Evolutionary conservation across 2,797 vertebrate genomes (phyloP).

Genomic region (Anas capensis): DNA sequence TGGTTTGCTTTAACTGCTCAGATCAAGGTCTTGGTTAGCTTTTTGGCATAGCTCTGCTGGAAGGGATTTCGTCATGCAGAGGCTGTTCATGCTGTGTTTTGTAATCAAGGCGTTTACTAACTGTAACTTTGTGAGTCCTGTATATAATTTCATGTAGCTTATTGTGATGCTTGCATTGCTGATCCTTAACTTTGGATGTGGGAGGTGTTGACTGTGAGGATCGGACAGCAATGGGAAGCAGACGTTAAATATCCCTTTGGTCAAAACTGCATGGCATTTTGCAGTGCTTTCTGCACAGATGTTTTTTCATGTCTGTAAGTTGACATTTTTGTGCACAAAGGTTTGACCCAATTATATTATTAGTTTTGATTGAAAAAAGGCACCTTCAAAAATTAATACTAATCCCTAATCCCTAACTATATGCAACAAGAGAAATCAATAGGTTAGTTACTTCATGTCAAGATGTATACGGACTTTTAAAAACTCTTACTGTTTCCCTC

Average conservation of each 20-base stretch:
- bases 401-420: neutral
- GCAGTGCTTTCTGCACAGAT: neutral
- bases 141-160: neutral
- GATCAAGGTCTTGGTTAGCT: conserved; percentile 3
- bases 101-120: conserved; percentile 20
- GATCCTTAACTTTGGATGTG: neutral
- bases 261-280: neutral
- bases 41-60: neutral
- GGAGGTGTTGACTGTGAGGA: neutral
- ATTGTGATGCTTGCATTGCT: neutral
- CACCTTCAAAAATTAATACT: neutral
- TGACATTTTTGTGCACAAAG: neutral
- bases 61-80: conserved; percentile 1
- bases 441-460: neutral
- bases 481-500: neutral
- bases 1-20: neutral
- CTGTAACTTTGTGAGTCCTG: neutral
- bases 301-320: neutral
- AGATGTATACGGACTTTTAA: neutral
- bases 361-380: neutral
- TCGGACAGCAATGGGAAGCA: neutral
- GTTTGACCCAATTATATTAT: neutral
- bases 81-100: neutral
- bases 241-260: neutral
- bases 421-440: neutral